Evolutionary conservation across 2,113 vertebrate species (phyloP), one percentile per base, ranked within the genome.

Genomic region (Carollia perspicillata): DNA sequence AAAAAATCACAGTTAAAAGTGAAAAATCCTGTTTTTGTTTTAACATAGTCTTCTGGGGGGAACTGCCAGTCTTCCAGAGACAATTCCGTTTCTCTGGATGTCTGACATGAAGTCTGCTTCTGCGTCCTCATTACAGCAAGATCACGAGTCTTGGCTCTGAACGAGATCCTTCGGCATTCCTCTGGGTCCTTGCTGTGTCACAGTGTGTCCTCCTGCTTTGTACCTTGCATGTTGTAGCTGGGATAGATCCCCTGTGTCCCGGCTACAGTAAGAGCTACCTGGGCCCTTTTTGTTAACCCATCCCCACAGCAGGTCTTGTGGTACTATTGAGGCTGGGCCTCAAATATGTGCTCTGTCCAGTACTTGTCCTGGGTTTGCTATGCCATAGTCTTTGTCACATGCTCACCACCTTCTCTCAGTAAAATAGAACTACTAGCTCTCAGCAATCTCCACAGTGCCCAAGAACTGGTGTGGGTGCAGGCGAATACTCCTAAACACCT

Each of bases 151-250:
- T 40, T 1, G 9, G 13, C 30, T 75, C 42, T 80, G 11, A 35
- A 75, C 23, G 74, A 23, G 2, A 60, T 22, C 10, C 30, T 79
- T 53, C 14, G 20, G 2, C 11, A 30, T 5, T 23, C 26, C 16
- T 30, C 30, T 65, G 20, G 8, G 23, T 69, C 60, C 33, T 71
- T 65, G n/a, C 28, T 13, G 30, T 78, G 72, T 0, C 22, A 33
- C 0, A 20, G 44, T 0, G 11, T 37, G 23, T 40, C 17, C 5
- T 16, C 10, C 13, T 68, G 35, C 7, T 53, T 11, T 18, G 55
- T 10, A 37, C 23, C 2, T 18, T 26, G 9, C 12, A 44, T 30
- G 16, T 26, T 63, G 4, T 60, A 14, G 1, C n/a, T 74, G 11
- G 6, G 1, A 44, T 47, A 72, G 2, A 7, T 77, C 30, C 6